These are phyloP conservation scores for Rhizoglyphus robini DNA, from an alignment of 1,140 invertebrate genomes.

Conservation along the genomic window DNA sequence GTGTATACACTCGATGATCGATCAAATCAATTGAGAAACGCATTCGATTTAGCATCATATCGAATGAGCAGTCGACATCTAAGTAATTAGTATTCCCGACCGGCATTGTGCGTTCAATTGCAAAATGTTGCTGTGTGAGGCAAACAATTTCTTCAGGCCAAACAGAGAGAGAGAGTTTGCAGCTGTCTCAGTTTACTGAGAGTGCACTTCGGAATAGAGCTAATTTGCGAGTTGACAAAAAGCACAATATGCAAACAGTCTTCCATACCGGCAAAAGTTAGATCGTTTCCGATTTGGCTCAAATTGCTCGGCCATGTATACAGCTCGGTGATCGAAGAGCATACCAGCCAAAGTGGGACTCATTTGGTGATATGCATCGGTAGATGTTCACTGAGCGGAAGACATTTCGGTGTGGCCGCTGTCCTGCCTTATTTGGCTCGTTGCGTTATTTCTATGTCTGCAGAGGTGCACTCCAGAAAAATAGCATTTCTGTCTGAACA, in stretches of 20 bases:
- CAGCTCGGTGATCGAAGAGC: constrained; percentile 48
- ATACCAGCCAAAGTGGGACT: neutral
- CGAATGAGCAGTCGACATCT: too few species aligned
- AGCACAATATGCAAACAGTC: constrained; percentile 61
- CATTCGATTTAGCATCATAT: too few species aligned
- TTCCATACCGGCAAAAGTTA: constrained; percentile 51
- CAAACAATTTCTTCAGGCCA: constrained; percentile 60
- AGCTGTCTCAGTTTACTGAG: constrained; percentile 54
- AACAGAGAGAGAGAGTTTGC: constrained; percentile 61
- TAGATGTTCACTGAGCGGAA: constrained; percentile 5
- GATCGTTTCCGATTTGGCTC: constrained; percentile 52
- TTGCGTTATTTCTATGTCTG: too few species aligned
- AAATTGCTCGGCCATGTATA: constrained; percentile 60
- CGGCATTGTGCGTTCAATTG: too few species aligned
- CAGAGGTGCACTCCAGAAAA: neutral
- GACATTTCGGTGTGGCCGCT: neutral
- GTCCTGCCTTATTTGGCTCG: neutral
- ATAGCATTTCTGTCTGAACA: neutral
- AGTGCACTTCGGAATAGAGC: constrained; percentile 61
- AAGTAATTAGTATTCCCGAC: too few species aligned
- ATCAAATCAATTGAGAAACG: too few species aligned
- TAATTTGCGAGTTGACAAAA: constrained; percentile 61
- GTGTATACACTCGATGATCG: too few species aligned
- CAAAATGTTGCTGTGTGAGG: constrained; percentile 78
- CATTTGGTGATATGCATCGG: constrained; percentile 2